Conservation (phyloP, 2,113 vertebrate genomes). For the Alligator sinensis region DNA sequence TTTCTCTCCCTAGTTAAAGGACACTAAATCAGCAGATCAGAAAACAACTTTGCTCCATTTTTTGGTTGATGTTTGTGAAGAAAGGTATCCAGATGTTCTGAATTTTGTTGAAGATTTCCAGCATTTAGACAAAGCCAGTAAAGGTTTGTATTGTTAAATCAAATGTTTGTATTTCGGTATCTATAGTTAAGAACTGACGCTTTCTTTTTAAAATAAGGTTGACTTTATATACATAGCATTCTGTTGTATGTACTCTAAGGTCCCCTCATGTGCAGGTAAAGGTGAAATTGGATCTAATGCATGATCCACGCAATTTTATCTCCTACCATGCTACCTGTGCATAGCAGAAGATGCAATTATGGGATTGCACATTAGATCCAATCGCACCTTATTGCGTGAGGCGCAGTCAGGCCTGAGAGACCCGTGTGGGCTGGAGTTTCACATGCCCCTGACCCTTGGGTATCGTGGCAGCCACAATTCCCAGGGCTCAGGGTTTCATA, state of each 20-base stretch:
- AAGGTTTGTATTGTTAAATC: slow-evolving; percentile 82
- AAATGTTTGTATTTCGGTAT: background rate
- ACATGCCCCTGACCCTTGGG: too few species aligned
- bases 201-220: background rate
- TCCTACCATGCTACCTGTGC: too few species aligned
- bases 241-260: background rate
- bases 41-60: slow-evolving; percentile 95
- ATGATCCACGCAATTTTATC: too few species aligned
- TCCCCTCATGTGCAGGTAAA: too few species aligned
- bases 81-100: slow-evolving; percentile 88
- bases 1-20: slow-evolving; percentile 85
- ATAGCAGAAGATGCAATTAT: too few species aligned
- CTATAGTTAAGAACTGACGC: background rate
- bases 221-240: background rate
- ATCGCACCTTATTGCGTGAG: too few species aligned
- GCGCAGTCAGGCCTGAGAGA: too few species aligned
- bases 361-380: too few species aligned
- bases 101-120: slow-evolving; percentile 90
- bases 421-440: too few species aligned
- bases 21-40: slow-evolving; percentile 95
- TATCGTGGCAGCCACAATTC: too few species aligned
- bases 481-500: too few species aligned
- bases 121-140: slow-evolving; percentile 94
- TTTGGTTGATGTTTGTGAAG: slow-evolving; percentile 92
- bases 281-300: too few species aligned